These are phyloP conservation scores for Drosophila saltans DNA, from an alignment of 1,140 invertebrate species.

Conservation along the genomic window DNA sequence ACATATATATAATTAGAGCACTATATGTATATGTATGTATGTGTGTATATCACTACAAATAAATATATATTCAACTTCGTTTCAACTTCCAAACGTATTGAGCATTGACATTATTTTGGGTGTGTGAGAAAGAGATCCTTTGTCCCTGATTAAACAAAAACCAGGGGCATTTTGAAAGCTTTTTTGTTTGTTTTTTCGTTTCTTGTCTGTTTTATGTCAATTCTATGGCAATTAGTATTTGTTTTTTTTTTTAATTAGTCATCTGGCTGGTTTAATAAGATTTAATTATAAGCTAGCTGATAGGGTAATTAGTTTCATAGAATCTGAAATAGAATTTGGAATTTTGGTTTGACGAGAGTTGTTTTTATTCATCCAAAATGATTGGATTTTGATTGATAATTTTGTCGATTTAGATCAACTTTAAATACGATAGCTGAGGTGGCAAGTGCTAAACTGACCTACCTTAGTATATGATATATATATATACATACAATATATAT, in stretches of 20 bases:
- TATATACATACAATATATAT: not conserved
- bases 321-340: constrained; percentile 19
- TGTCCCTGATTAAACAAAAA: constrained; percentile 38
- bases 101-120: not conserved
- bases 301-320: constrained; percentile 43
- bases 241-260: constrained; percentile 50
- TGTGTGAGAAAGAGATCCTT: constrained; percentile 38
- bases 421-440: not conserved
- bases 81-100: not conserved
- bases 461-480: constrained; percentile 57
- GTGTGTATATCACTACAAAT: not conserved
- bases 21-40: not conserved
- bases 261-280: constrained; percentile 45
- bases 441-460: constrained; percentile 54
- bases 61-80: constrained; percentile 1
- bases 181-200: constrained; percentile 36
- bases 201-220: not conserved
- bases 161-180: constrained; percentile 28
- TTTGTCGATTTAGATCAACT: too few relatives aligned
- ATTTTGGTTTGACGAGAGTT: not conserved
- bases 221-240: constrained; percentile 41
- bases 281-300: constrained; percentile 44
- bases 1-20: not conserved
- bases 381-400: too few relatives aligned
- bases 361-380: too few relatives aligned